Base-by-base conservation (phyloP, 2,797 vertebrate species). In the Luscinia megarhynchos region DNA sequence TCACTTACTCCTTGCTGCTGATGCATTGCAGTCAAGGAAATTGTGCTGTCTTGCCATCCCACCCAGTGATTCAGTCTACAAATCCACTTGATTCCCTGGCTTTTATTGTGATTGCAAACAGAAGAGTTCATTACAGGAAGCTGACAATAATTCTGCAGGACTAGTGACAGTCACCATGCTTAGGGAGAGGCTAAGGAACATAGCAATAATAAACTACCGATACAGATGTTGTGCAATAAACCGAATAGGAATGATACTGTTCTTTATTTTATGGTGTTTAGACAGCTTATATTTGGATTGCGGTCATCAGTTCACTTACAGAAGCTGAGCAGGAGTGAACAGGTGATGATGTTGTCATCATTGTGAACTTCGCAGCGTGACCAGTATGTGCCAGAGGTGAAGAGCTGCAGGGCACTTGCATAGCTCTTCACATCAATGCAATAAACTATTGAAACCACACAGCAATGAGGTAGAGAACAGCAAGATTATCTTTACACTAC, bases 261-360 rank as follows among this genome's bases (percentile, higher is more conserved):
- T 69, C 84, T 77, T 79, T 15, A 36, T 85, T 93, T 89, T 50
- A 41, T 78, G 81, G 87, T 80, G 77, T 54, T 72, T 68, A 57
- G 70, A 69, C 41, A 76, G 6, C 34, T 79, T 76, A n/a, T 82
- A 34, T 83, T 84, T 95, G 63, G 93, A 54, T 34, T 73, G 74
- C 79, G 63, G 76, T 92, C 51, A 80, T 75, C 51, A 74, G 89
- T 80, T 94, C 92, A 79, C 93, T 94, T 62, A 57, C 75, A n/a
- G 30, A 53, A 89, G 40, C 86, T 61, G 58, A 83, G 68, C 73
- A 15, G 51, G 54, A 87, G 63, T 64, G 78, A 61, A 78, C 85
- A 86, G 81, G 78, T 90, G 85, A 86, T 55, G 54, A 88, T 88
- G 2, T 23, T 80, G 53, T 53, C 46, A 34, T 80, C 40, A 3